phyloP scores from a whole-genome alignment of 2,113 vertebrate genomes.

The Sapajus apella region DNA sequence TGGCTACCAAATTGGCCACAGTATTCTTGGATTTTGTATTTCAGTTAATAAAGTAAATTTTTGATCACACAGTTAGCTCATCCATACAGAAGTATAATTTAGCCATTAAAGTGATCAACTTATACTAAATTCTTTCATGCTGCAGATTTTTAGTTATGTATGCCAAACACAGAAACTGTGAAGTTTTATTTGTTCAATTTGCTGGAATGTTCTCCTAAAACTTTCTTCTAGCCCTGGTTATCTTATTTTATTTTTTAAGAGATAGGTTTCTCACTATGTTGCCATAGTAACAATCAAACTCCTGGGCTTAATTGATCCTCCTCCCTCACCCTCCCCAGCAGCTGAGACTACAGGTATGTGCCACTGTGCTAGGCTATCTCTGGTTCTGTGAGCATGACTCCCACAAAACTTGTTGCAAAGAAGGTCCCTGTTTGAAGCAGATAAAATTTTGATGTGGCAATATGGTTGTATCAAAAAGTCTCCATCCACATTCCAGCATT shows the following conservation, averaged over 20 bases:
- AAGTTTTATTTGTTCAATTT: neutral
- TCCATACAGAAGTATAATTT: neutral
- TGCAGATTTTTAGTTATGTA: neutral
- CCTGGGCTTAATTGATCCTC: neutral
- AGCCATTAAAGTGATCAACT: neutral
- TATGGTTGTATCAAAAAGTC: neutral
- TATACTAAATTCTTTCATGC: neutral
- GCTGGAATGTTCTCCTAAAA: neutral
- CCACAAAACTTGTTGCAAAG: neutral
- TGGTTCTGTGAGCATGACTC: neutral
- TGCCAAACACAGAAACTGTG: neutral
- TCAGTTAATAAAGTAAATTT: neutral
- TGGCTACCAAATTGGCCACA: neutral
- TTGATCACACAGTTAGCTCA: neutral
- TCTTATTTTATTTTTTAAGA: too few relatives aligned
- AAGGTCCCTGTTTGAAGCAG: neutral
- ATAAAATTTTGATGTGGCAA: neutral
- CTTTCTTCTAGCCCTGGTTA: neutral
- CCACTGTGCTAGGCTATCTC: neutral
- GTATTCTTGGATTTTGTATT: neutral
- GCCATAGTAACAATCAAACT: neutral
- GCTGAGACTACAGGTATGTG: too few relatives aligned
- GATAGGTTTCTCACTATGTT: neutral
- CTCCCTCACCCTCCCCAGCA: neutral
- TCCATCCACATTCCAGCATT: neutral